Evolutionary conservation across 2,113 vertebrate species (phyloP), one percentile per base, ranked within the genome.

Genomic region (Ondatra zibethicus): DNA sequence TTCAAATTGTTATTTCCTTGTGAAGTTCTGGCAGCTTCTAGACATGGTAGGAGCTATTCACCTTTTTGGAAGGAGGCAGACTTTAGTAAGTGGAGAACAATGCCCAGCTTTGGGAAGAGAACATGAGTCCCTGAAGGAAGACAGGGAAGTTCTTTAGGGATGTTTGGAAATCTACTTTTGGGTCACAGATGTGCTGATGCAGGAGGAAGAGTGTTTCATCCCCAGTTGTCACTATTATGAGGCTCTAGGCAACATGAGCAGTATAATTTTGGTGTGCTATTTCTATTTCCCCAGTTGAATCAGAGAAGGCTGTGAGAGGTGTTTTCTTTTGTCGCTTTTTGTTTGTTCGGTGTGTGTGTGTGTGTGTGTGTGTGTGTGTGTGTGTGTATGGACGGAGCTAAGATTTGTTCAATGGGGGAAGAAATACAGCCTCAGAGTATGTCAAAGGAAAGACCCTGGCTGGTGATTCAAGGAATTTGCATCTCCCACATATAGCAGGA

Each of bases 201-300:
- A 76, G 2, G 5, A 45, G 25, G 5, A 45, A 29, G 45, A 13
- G 33, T 25, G 6, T 81, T 17, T n/a, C 33, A n/a, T 81, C 4
- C 16, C 9, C n/a, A 36, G 4, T 10, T n/a, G 3, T n/a, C 33
- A 81, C 3, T 0, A 25, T 11, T n/a, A 2, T 4, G 52, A 58
- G 31, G 33, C 33, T 81, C 4, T 12, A 58, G 33, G 4, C 9
- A 58, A 5, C 9, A n/a, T n/a, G 9, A n/a, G 9, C 19, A n/a
- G 19, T 21, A 14, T 52, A 52, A 78, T 78, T 77, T 78, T 78
- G 76, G 29, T 55, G 4, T 33, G 14, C 77, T 52, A 33, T 80
- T 55, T 80, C 47, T 78, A 78, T 80, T 80, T 55, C 7, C 7
- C 29, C 16, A 58, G 4, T 61, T 82, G 36, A 58, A 23, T 25